Conservation (phyloP, 2,113 vertebrate species). For the Etheostoma spectabile region DNA sequence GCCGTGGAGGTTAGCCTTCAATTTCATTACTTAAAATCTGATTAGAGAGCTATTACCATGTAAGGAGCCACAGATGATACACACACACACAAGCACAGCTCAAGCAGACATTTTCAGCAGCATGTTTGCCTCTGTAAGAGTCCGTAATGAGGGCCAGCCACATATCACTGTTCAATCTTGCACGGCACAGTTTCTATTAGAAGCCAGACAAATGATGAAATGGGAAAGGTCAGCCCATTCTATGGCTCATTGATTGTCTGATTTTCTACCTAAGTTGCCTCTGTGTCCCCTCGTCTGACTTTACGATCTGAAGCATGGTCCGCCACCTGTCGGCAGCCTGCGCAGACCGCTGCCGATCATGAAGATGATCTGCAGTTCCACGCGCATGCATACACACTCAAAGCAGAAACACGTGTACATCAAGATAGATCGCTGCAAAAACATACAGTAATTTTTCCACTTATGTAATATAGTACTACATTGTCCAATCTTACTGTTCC, state of each 20-base stretch:
- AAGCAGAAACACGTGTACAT: background rate
- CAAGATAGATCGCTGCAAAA: background rate
- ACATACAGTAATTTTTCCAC: background rate
- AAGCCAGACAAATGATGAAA: slow-evolving; percentile 61
- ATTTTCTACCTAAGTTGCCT: slow-evolving; percentile 46
- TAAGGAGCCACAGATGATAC: slow-evolving; percentile 18
- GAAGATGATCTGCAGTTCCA: slow-evolving; percentile 60
- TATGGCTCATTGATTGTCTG: slow-evolving; percentile 62
- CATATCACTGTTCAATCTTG: slow-evolving; percentile 70
- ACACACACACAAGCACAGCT: slow-evolving; percentile 29
- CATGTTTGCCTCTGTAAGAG: slow-evolving; percentile 14
- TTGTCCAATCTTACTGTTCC: slow-evolving; percentile 10
- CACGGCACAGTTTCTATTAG: slow-evolving; percentile 59
- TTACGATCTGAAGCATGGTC: slow-evolving; percentile 60
- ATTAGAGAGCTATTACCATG: slow-evolving; percentile 35
- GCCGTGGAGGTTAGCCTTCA: slow-evolving; percentile 29
- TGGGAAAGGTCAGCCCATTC: slow-evolving; percentile 59
- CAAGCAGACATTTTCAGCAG: slow-evolving; percentile 3
- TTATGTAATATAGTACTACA: background rate
- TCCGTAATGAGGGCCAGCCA: slow-evolving; percentile 41
- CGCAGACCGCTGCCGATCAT: slow-evolving; percentile 45
- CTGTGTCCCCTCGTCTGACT: slow-evolving; percentile 31
- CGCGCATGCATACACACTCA: slow-evolving; percentile 1
- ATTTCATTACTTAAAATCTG: slow-evolving; percentile 52
- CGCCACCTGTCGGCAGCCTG: slow-evolving; percentile 44